Base-by-base conservation (phyloP, 2,888 invertebrate species). In the Tipula lateralis region DNA sequence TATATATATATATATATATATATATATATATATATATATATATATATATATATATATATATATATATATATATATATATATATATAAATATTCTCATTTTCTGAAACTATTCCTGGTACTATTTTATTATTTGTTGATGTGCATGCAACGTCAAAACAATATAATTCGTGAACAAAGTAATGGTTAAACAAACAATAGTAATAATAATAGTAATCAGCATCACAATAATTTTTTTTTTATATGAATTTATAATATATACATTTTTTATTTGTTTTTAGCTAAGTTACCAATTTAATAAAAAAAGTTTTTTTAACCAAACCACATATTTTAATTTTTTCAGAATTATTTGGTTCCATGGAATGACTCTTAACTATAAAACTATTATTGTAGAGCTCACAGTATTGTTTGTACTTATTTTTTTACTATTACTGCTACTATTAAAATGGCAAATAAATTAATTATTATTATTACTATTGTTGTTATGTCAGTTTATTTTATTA, bases 281-380 rank as follows among this genome's bases (percentile, higher is more conserved):
- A 50, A 50, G 44, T 50, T 50, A 50, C 44, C 44, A 50, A 50
- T 50, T 50, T 50, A 50, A 50, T 16, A 50, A 50, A 39, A 81
- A 81, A 81, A 81, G 81, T 29, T 81, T 30, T 29, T 81, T 81
- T 81, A 29, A 50, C 44, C 44, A 81, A 81, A 81, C 81, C 29
- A 30, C 32, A 32, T 83, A 16, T 83, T 83, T 83, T 13, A 83
- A 29, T 82, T 83, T 30, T 83, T 83, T 83, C 83, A 83, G 83
- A 83, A 83, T 32, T 83, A 83, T 30, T 83, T 83, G 83, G 83
- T 83, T 30, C 83, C 29, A 29, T 83, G 83, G 83, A 83, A 32
- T 83, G 83, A 83, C 32, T 83, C 83, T 30, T 83, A 83, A 81
- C 29, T 30, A 29, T 81, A 81, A 81, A 81, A 81, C 29, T 29